These are phyloP conservation scores for Stomatorhinus walkeri DNA, from an alignment of 2,797 vertebrate genomes.

Conservation along the genomic window DNA sequence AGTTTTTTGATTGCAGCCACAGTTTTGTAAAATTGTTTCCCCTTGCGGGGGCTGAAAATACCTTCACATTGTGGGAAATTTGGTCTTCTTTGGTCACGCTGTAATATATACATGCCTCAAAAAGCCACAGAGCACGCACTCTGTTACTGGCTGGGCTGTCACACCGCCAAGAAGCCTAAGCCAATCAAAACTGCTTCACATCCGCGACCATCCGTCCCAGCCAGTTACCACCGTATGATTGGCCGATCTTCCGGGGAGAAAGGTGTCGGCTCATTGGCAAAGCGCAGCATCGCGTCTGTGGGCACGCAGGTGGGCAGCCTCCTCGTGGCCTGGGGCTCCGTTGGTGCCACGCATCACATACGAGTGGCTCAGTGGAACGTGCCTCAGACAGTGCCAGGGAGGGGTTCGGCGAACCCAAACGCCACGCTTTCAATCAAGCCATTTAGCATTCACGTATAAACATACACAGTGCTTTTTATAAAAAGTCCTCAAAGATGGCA, in stretches of 20 bases:
- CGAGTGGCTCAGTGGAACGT: not conserved
- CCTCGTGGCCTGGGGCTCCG: conserved; percentile 47
- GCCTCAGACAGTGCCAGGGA: not conserved
- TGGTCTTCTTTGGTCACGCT: not conserved
- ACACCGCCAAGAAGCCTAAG: not conserved
- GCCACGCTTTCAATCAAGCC: not conserved
- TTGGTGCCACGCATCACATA: not conserved
- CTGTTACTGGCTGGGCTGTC: not conserved
- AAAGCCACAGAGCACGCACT: not conserved
- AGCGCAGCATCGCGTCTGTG: conserved; percentile 56
- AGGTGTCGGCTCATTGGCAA: conserved; percentile 74
- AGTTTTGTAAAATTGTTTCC: not conserved
- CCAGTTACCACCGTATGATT: not conserved
- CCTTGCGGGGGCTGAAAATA: not conserved
- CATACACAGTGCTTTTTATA: not conserved
- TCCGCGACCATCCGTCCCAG: not conserved
- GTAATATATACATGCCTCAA: not conserved
- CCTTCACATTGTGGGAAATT: not conserved
- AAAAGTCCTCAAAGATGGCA: not conserved
- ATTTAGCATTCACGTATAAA: not conserved
- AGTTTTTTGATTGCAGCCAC: not conserved
- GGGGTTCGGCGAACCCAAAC: not conserved
- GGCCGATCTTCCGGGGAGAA: conserved; percentile 67
- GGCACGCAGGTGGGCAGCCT: conserved; percentile 43
- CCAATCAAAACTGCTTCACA: not conserved